Evolutionary conservation across 2,888 invertebrate genomes (phyloP).

Genomic region (Asteroscopus sphinx): DNA sequence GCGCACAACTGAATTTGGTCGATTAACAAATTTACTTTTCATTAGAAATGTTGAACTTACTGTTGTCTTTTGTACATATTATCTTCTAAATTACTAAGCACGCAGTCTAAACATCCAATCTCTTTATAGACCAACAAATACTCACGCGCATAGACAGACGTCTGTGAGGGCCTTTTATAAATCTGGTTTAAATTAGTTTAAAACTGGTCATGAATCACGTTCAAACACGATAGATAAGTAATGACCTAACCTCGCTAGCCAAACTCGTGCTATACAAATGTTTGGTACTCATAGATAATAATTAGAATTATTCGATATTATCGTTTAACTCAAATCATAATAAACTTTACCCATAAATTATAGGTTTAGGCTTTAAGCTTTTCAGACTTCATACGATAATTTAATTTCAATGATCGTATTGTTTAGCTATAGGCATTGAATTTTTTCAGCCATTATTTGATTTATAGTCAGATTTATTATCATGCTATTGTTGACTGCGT

Average conservation of each 20-base stretch:
- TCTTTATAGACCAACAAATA: background rate
- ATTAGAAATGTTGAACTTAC: conserved; percentile 7
- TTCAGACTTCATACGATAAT: conserved; percentile 16
- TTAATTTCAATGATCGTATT: conserved; percentile 19
- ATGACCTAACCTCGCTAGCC: conserved; percentile 57
- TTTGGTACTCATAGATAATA: conserved; percentile 39
- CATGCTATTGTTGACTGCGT: background rate
- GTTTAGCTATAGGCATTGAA: conserved; percentile 10
- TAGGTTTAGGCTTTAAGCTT: conserved; percentile 15
- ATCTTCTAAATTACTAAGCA: conserved; percentile 3
- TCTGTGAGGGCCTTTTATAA: conserved; percentile 23
- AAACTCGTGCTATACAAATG: conserved; percentile 48
- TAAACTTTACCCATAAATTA: conserved; percentile 32
- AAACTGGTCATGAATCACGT: conserved; percentile 57
- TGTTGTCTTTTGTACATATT: background rate
- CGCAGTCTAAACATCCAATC: conserved; percentile 3
- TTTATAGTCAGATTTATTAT: conserved; percentile 10
- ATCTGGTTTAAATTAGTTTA: conserved; percentile 51
- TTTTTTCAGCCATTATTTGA: conserved; percentile 20
- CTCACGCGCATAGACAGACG: conserved; percentile 2
- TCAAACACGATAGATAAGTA: conserved; percentile 50
- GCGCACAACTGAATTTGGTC: conserved; percentile 5
- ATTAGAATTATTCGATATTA: too few relatives aligned
- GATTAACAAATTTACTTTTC: conserved; percentile 2
- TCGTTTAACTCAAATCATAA: conserved; percentile 38